A percentile compares a stretch with the other conserved stretches of the same genome.
phyloP scores from a whole-genome alignment of 2,797 vertebrate species.

The Sarcoramphus papa region DNA sequence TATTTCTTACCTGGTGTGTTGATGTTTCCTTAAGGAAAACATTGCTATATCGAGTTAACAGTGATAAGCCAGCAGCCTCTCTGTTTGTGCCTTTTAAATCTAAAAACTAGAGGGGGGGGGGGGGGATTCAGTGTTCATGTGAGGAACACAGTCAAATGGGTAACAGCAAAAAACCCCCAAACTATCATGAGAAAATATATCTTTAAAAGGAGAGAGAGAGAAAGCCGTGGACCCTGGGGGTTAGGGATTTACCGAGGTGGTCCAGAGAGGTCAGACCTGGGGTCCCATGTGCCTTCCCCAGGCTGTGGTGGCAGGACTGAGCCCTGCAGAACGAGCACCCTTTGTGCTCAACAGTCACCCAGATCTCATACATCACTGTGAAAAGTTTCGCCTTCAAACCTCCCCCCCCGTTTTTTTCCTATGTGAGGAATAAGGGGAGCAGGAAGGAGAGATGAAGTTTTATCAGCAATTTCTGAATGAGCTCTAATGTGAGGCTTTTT shows the following conservation, averaged over 20 bases:
- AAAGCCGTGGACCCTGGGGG: not conserved
- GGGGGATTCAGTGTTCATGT: not conserved
- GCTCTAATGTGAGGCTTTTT: not conserved
- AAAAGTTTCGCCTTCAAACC: not conserved
- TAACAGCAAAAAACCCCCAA: not conserved
- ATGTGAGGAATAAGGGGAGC: not conserved
- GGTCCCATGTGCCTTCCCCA: not conserved
- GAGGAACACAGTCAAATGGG: not conserved
- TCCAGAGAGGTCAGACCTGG: not conserved
- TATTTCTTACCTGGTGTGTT: not conserved
- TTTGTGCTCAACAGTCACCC: not conserved
- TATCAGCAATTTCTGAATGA: not conserved
- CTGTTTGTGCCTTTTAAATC: not conserved
- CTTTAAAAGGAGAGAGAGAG: not conserved
- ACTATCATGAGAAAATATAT: not conserved
- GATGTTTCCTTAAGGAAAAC: not conserved
- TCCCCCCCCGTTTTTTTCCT: not conserved
- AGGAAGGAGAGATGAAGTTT: not conserved
- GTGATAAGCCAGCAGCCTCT: not conserved
- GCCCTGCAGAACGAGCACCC: not conserved
- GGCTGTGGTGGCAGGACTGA: not conserved
- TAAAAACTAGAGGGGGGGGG: not conserved
- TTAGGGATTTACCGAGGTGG: not conserved
- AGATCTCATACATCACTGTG: fast-evolving
- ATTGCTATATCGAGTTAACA: not conserved